These are phyloP conservation scores for Spialia ferax DNA, from an alignment of 2,888 invertebrate genomes.

Conservation along the genomic window DNA sequence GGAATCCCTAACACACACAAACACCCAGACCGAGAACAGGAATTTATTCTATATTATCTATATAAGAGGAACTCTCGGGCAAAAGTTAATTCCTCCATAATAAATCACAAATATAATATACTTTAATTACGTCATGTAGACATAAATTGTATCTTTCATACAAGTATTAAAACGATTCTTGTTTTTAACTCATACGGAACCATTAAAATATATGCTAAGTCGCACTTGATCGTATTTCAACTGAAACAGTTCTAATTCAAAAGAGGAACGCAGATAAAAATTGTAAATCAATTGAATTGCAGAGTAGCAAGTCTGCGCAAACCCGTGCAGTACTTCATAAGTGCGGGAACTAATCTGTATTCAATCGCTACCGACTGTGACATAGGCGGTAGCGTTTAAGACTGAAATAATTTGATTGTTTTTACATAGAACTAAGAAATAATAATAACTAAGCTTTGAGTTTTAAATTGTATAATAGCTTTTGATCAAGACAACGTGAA, in stretches of 20 bases:
- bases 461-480: too few relatives aligned
- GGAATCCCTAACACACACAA: too few relatives aligned
- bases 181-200: neutral
- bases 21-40: too few relatives aligned
- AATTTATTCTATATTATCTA: too few relatives aligned
- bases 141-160: too few relatives aligned
- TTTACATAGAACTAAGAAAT: too few relatives aligned
- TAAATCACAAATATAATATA: too few relatives aligned
- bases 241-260: neutral
- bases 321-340: constrained; percentile 41
- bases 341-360: constrained; percentile 49
- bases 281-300: constrained; percentile 7
- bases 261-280: constrained; percentile 10
- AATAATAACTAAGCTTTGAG: too few relatives aligned
- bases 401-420: neutral
- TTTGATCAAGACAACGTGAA: too few relatives aligned
- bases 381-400: constrained; percentile 32
- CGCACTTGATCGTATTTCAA: neutral
- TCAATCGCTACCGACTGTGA: constrained; percentile 43
- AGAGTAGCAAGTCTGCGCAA: constrained; percentile 13
- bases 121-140: too few relatives aligned
- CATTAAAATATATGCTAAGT: neutral
- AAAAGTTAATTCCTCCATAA: too few relatives aligned
- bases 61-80: too few relatives aligned
- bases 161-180: neutral